These are phyloP conservation scores for Erebia ligea DNA, from an alignment of 2,888 invertebrate genomes.

Conservation along the genomic window DNA sequence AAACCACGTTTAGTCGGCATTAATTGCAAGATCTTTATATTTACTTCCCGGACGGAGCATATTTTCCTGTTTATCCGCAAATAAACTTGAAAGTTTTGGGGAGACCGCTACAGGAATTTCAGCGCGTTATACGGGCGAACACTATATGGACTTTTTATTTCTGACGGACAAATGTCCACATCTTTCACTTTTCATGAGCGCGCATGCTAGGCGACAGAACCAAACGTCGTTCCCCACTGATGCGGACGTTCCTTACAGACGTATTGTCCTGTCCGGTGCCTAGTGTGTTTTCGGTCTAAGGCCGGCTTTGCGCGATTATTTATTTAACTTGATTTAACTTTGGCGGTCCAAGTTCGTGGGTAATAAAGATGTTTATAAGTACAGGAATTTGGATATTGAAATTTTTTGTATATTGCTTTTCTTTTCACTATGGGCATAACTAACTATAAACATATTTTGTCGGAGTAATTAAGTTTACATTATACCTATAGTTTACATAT, in stretches of 20 bases:
- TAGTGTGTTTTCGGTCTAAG: too few species aligned
- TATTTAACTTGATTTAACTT: conserved; percentile 31
- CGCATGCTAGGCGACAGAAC: too few species aligned
- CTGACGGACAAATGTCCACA: too few species aligned
- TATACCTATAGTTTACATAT: too few species aligned
- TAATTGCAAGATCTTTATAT: conserved; percentile 15
- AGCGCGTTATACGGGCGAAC: conserved; percentile 6
- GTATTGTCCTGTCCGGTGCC: too few species aligned
- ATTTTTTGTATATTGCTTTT: background rate
- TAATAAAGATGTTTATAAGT: conserved; percentile 15
- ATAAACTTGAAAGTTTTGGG: conserved; percentile 24
- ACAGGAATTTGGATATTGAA: background rate
- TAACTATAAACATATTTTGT: too few species aligned
- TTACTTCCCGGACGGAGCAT: conserved; percentile 15
- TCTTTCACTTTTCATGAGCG: too few species aligned
- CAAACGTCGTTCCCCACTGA: too few species aligned
- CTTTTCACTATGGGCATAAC: background rate
- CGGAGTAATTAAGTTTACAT: too few species aligned
- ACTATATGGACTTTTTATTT: too few species aligned
- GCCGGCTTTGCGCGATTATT: conserved; percentile 21
- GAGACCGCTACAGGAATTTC: conserved; percentile 23
- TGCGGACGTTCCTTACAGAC: too few species aligned
- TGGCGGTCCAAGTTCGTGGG: conserved; percentile 9
- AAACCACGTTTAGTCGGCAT: conserved; percentile 14
- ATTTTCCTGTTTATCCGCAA: conserved; percentile 22